A percentile compares a stretch with the other conserved stretches of the same genome.
These are phyloP conservation scores for Flexamia atlantica DNA, from an alignment of 2,888 invertebrate species.

Conservation along the genomic window DNA sequence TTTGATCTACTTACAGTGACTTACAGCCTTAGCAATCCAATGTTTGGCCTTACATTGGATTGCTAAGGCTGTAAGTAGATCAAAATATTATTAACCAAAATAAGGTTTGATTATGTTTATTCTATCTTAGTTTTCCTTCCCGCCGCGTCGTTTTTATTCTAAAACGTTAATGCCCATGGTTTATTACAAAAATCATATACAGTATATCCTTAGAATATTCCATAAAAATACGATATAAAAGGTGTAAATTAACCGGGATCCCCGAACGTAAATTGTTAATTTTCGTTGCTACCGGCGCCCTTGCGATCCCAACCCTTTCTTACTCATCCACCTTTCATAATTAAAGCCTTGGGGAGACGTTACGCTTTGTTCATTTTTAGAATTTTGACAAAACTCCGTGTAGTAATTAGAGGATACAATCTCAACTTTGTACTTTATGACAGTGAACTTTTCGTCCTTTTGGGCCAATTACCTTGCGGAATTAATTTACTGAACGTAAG, in stretches of 20 bases:
- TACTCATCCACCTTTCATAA: constrained; percentile 63
- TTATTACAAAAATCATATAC: not conserved
- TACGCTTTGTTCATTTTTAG: constrained; percentile 69
- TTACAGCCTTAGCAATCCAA: too few relatives aligned
- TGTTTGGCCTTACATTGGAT: too few relatives aligned
- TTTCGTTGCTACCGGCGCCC: constrained; percentile 29
- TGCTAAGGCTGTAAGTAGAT: too few relatives aligned
- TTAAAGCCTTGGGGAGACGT: constrained; percentile 69
- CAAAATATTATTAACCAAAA: too few relatives aligned
- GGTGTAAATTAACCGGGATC: not conserved
- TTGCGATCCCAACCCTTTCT: constrained; percentile 52
- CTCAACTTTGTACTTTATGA: constrained; percentile 58
- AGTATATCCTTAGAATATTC: not conserved
- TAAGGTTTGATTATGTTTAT: too few relatives aligned
- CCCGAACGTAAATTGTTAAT: constrained; percentile 41
- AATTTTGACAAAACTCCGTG: constrained; percentile 63
- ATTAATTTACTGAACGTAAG: constrained; percentile 36
- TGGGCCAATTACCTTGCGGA: constrained; percentile 32
- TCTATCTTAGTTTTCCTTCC: too few relatives aligned
- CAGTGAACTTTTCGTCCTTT: constrained; percentile 39
- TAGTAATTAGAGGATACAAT: constrained; percentile 51
- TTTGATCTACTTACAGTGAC: too few relatives aligned
- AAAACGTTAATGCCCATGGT: too few relatives aligned
- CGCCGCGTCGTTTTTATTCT: too few relatives aligned
- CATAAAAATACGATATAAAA: not conserved